phyloP scores from a whole-genome alignment of 2,797 vertebrate genomes.

The Bryconaethiops microstoma region DNA sequence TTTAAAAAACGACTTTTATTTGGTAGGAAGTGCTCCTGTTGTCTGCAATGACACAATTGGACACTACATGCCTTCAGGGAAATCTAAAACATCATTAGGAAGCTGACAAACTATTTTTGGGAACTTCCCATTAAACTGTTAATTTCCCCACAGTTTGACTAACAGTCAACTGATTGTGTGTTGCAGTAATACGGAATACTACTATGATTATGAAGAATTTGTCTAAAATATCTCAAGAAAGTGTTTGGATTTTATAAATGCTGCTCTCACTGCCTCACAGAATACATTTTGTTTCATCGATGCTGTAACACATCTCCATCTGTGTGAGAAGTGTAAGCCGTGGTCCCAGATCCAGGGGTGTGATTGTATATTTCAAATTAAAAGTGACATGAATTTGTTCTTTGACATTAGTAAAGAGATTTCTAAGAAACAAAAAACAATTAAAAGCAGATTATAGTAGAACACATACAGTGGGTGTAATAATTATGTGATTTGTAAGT shows the following conservation, averaged over 20 bases:
- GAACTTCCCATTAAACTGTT: neutral
- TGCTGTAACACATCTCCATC: constrained; percentile 47
- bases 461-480: neutral
- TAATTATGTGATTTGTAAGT: too few species aligned
- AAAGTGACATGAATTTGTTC: constrained; percentile 24
- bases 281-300: constrained; percentile 45
- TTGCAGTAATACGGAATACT: constrained; percentile 6
- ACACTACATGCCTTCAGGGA: constrained; percentile 19
- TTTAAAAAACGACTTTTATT: constrained; percentile 45
- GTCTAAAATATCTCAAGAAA: constrained; percentile 38
- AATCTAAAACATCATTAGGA: constrained; percentile 3
- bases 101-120: neutral
- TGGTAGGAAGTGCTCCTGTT: constrained; percentile 15
- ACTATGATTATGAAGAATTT: constrained; percentile 9
- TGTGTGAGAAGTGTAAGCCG: constrained; percentile 54
- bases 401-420: constrained; percentile 32
- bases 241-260: constrained; percentile 50
- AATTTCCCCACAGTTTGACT: neutral
- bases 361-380: constrained; percentile 36
- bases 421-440: constrained; percentile 2
- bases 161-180: constrained; percentile 1
- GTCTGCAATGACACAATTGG: constrained; percentile 12
- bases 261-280: constrained; percentile 49
- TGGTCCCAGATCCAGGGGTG: constrained; percentile 36
- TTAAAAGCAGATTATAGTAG: constrained; percentile 9